These are phyloP conservation scores for Lophura swinhoii DNA, from an alignment of 2,797 vertebrate species.

Conservation along the genomic window DNA sequence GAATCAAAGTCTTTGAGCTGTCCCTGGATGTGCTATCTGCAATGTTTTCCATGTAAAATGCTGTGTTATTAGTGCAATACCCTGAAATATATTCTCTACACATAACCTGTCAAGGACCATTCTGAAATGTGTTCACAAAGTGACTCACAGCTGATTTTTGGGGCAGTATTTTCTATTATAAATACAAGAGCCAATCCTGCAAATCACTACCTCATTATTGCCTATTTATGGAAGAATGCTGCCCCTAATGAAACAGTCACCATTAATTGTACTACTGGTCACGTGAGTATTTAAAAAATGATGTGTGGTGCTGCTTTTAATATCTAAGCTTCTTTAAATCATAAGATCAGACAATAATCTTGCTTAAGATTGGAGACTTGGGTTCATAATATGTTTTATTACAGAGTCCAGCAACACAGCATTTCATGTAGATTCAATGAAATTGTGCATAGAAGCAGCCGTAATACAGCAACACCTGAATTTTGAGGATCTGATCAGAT, in stretches of 20 bases:
- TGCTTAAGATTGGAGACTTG: neutral
- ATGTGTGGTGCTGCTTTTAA: conserved; percentile 15
- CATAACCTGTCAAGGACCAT: conserved; percentile 42
- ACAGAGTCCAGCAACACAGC: neutral
- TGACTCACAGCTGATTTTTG: neutral
- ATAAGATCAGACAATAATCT: conserved; percentile 6
- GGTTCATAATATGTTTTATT: neutral
- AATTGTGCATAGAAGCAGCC: neutral
- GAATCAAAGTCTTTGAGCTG: neutral
- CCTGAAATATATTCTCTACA: neutral
- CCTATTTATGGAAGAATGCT: conserved; percentile 19
- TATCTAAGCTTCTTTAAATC: conserved; percentile 19
- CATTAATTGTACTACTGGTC: neutral
- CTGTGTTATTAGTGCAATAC: neutral
- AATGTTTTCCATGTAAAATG: neutral
- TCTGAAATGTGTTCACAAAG: conserved; percentile 19
- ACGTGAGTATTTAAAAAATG: neutral
- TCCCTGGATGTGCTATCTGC: neutral
- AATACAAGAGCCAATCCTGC: neutral
- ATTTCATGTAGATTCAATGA: neutral
- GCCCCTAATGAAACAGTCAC: neutral
- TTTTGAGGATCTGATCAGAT: neutral
- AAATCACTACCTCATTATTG: neutral
- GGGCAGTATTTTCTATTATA: neutral
- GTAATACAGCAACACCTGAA: neutral